Evolutionary conservation across 2,113 vertebrate genomes (phyloP), one percentile per base, ranked within the genome.

Genomic region (Sander lucioperca): DNA sequence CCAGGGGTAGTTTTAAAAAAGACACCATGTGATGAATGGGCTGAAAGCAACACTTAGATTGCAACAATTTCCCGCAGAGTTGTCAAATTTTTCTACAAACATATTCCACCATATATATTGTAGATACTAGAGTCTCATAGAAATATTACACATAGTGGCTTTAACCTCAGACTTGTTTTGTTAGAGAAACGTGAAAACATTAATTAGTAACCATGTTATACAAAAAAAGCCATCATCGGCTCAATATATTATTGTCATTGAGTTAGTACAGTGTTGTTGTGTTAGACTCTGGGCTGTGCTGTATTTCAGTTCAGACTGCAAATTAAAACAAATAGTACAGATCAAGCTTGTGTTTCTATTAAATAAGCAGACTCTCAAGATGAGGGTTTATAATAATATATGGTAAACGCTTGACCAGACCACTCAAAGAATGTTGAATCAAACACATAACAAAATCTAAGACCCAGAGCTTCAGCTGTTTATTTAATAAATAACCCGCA

Each of bases 401-500:
- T 57, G 53, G 33, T 75, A 76, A 80, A 80, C 0, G 47, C 69
- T 71, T 71, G 70, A 78, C 64, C 80, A 59, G 61, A 81, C 79
- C 77, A 74, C 84, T 92, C 74, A 63, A 64, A 65, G 47, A 50
- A 56, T 68, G 64, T 85, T 76, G 75, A 87, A 79, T 30, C 64
- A 77, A 86, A 84, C 74, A 79, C 74, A 64, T 74, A 80, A 79
- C 73, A 89, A 61, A 82, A 73, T 75, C 69, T 66, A 25, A 80
- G 82, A 68, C 84, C 58, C 62, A 3, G 51, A 68, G 72, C 62
- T 13, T 47, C 59, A 0, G 15, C 71, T 89, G 88, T 86, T 90
- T 92, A 85, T 92, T 89, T 89, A 79, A 80, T 30, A 77, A 86
- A 83, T 65, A 83, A 77, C 51, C 73, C 8, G 33, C 72, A 47